Percentiles rank a stretch among this genome's conserved stretches.
Evolutionary conservation across 1,140 invertebrate species (phyloP).

Genomic region (Bursaphelenchus mucronatus): DNA sequence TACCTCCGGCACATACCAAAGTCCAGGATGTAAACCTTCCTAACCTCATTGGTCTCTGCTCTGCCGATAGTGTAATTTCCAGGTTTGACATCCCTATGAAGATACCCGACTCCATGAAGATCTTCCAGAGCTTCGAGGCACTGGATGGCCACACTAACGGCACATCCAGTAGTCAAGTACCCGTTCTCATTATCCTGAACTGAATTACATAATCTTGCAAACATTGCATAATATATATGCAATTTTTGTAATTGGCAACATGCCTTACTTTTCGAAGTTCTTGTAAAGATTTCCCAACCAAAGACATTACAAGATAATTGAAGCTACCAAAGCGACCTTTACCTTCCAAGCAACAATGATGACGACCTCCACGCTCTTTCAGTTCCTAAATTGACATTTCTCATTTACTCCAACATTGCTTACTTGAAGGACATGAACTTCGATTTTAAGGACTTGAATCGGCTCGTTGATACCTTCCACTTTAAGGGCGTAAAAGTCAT

Average conservation of each 20-base stretch:
- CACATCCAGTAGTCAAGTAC: conserved; percentile 32
- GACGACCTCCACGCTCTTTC: not conserved
- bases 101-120: conserved; percentile 38
- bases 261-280: not conserved
- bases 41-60: conserved; percentile 33
- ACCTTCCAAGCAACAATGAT: conserved; percentile 31
- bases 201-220: not conserved
- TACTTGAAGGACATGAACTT: conserved; percentile 42
- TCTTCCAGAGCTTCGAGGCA: conserved; percentile 41
- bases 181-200: conserved; percentile 24
- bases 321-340: conserved; percentile 25
- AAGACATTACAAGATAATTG: conserved; percentile 32
- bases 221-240: too few relatives aligned
- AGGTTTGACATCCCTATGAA: conserved; percentile 47
- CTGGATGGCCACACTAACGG: conserved; percentile 37
- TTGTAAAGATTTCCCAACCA: conserved; percentile 28
- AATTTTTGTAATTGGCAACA: too few relatives aligned
- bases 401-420: not conserved
- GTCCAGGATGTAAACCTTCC: conserved; percentile 42
- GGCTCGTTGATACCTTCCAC: conserved; percentile 15
- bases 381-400: conserved; percentile 35
- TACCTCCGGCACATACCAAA: conserved; percentile 43
- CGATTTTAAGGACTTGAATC: conserved; percentile 51
- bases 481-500: conserved; percentile 29
- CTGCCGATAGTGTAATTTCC: conserved; percentile 41